Percentiles rank a stretch among this genome's conserved stretches.
phyloP scores from a whole-genome alignment of 2,113 vertebrate genomes.

The Melanotaenia duboulayi region DNA sequence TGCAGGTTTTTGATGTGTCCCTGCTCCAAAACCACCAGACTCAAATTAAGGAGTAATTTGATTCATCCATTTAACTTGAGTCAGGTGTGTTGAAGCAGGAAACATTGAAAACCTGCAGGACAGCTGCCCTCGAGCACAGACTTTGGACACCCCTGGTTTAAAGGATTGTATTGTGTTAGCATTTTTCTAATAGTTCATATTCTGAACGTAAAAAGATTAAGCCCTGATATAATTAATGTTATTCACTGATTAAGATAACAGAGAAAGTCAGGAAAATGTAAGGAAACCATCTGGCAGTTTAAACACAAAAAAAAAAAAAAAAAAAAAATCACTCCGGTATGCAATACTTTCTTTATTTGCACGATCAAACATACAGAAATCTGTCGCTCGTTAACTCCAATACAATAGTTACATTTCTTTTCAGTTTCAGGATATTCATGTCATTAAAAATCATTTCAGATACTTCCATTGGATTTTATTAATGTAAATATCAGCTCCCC shows the following conservation, averaged over 20 bases:
- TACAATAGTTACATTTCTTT: slow-evolving; percentile 19
- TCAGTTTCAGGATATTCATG: slow-evolving; percentile 22
- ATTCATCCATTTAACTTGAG: too few species aligned
- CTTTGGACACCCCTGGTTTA: too few species aligned
- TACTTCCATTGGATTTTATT: slow-evolving; percentile 29
- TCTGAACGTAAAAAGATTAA: slow-evolving; percentile 7
- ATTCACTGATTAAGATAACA: slow-evolving; percentile 15
- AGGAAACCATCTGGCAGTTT: slow-evolving; percentile 21
- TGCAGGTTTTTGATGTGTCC: too few species aligned
- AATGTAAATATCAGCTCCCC: slow-evolving; percentile 32
- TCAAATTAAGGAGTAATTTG: too few species aligned
- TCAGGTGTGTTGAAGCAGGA: too few species aligned
- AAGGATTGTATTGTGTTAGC: neutral
- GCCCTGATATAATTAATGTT: neutral
- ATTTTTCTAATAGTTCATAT: neutral
- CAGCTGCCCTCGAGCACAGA: too few species aligned
- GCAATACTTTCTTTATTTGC: slow-evolving; percentile 30
- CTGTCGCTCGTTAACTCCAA: slow-evolving; percentile 40
- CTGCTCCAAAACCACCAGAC: too few species aligned
- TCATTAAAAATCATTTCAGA: slow-evolving; percentile 44
- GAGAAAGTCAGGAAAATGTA: neutral
- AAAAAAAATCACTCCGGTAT: slow-evolving; percentile 36
- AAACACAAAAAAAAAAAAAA: neutral
- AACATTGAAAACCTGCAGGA: too few species aligned
- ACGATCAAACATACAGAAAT: slow-evolving; percentile 40